Evolutionary conservation across 2,113 vertebrate species (phyloP), one percentile per base, ranked within the genome.

Genomic region (Xenotilapia caudafasciata): DNA sequence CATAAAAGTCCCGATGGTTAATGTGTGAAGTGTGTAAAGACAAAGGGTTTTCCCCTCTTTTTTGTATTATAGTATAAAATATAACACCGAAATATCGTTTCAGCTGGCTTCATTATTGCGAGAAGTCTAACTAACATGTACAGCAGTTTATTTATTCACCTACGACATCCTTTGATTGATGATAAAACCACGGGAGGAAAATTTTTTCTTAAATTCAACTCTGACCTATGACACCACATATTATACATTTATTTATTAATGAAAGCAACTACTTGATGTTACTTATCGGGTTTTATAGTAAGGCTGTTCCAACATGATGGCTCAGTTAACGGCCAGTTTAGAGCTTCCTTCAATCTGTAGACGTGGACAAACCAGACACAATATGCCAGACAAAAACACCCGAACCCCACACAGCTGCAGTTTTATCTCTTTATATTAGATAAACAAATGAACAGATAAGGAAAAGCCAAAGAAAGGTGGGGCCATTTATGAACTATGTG

Each of bases 301-400:
- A 11, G 40, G 10, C 40, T 47, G 68, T 73, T 40, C 38, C 65
- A 45, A 17, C 68, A 73, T 2, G 21, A 42, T 26, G 68, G 23
- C 45, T 31, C 45, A 51, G 15, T 7, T 77, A 47, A 28, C 15
- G 40, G 23, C 17, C 60, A 58, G 3, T 5, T 42, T n/a, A 35
- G 6, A 19, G 70, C 21, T 9, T 49, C 58, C 53, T 13, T n/a
- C 5, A 17, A 47, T 31, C 55, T 90, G 91, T 68, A 17, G 79
- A 94, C 90, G 91, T 94, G 89, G 93, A 91, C 93, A 90, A 54
- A 80, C 12, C 80, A 77, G 23, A 80, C 42, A 84, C 3, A 54
- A 70, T 12, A 54, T n/a, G 42, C 23, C 70, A 49, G 45, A 51
- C 9, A 51, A 12, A 49, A 49, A 51, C 26, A 33, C 68, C 49